These are phyloP conservation scores for Atta texana DNA, from an alignment of 1,140 invertebrate genomes.

Conservation along the genomic window DNA sequence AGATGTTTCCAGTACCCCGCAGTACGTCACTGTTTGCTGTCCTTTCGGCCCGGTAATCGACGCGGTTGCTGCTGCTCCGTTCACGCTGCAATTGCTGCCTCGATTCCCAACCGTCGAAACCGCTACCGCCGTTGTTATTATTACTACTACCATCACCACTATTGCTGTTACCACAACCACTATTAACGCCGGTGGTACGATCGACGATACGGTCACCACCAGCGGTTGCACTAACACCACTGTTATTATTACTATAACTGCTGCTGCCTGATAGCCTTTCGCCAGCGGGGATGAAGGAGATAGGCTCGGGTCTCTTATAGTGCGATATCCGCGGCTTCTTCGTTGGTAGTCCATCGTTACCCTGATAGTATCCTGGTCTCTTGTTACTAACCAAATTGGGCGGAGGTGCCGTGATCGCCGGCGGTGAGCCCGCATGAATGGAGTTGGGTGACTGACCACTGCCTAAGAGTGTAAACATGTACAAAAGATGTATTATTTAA, in stretches of 20 bases:
- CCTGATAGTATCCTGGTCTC: constrained; percentile 88
- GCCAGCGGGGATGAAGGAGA: constrained; percentile 64
- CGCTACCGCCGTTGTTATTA: constrained; percentile 64
- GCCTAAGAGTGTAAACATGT: constrained; percentile 73
- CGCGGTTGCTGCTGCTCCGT: constrained; percentile 69
- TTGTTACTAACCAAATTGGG: constrained; percentile 81
- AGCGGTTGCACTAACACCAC: constrained; percentile 75
- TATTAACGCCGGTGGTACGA: constrained; percentile 74
- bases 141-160: constrained; percentile 66
- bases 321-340: constrained; percentile 95
- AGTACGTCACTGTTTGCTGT: constrained; percentile 76
- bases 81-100: constrained; percentile 73
- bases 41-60: constrained; percentile 77
- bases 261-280: constrained; percentile 79
- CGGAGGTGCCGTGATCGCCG: constrained; percentile 84
- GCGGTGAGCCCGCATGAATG: constrained; percentile 89
- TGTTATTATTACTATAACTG: constrained; percentile 63
- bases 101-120: constrained; percentile 70
- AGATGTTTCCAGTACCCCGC: constrained; percentile 59
- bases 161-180: constrained; percentile 77
- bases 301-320: constrained; percentile 88
- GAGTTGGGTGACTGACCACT: constrained; percentile 90
- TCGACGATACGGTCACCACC: constrained; percentile 69
- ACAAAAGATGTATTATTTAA: constrained; percentile 22
- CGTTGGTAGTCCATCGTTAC: constrained; percentile 88